Conservation (phyloP, 2,797 vertebrate species). For the Telmatherina bonti region DNA sequence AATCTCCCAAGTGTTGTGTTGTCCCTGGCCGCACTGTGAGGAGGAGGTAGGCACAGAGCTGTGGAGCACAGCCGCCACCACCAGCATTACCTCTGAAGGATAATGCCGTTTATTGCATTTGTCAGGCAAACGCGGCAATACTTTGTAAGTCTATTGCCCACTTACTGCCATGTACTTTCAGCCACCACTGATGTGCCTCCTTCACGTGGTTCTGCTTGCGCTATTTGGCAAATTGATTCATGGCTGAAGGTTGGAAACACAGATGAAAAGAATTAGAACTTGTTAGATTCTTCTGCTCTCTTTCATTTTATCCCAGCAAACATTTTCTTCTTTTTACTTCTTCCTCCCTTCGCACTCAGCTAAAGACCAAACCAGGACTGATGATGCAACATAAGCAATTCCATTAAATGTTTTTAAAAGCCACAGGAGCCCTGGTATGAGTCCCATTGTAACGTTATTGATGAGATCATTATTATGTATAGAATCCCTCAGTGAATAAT, state of each 20-base stretch:
- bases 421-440: slow-evolving; percentile 71
- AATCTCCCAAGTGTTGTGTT: slow-evolving; percentile 55
- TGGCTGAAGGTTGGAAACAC: slow-evolving; percentile 72
- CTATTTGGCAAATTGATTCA: slow-evolving; percentile 82
- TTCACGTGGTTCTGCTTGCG: slow-evolving; percentile 79
- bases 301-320: slow-evolving; percentile 28
- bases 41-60: slow-evolving; percentile 69
- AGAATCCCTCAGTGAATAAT: slow-evolving; percentile 85
- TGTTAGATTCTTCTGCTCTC: slow-evolving; percentile 55
- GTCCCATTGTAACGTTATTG: slow-evolving; percentile 79
- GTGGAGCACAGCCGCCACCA: slow-evolving; percentile 75
- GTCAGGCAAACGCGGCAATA: slow-evolving; percentile 82
- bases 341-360: slow-evolving; percentile 44
- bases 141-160: slow-evolving; percentile 85
- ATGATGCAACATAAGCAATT: slow-evolving; percentile 83
- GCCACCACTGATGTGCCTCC: slow-evolving; percentile 77
- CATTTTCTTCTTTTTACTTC: slow-evolving; percentile 14
- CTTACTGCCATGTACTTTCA: slow-evolving; percentile 82
- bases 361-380: slow-evolving; percentile 70
- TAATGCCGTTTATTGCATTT: slow-evolving; percentile 85
- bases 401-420: slow-evolving; percentile 78
- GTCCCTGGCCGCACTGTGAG: slow-evolving; percentile 55
- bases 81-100: slow-evolving; percentile 79
- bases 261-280: slow-evolving; percentile 69
- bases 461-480: slow-evolving; percentile 88